Evolutionary conservation across 2,797 vertebrate genomes (phyloP).

Genomic region (Cottoperca gobio): DNA sequence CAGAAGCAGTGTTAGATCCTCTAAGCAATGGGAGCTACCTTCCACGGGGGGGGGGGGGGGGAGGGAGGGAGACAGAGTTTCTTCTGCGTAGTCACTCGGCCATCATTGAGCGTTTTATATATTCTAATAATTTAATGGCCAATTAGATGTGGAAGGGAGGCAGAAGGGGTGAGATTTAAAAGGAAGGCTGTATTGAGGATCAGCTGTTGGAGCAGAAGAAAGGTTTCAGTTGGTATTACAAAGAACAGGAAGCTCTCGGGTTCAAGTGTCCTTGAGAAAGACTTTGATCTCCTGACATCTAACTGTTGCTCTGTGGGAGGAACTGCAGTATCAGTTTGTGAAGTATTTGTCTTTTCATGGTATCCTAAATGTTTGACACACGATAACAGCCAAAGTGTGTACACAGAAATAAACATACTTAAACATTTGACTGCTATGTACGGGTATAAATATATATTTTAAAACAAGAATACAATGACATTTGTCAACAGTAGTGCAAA

Average conservation of each 20-base stretch:
- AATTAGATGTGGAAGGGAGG: constrained; percentile 61
- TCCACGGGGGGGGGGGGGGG: constrained; percentile 20
- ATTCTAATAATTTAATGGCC: constrained; percentile 69
- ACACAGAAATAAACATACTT: no score
- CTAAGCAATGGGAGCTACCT: constrained; percentile 40
- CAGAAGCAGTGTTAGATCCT: constrained; percentile 61
- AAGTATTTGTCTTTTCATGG: background rate
- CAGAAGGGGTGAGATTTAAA: constrained; percentile 34
- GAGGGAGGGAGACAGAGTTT: constrained; percentile 28
- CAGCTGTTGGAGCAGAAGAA: constrained; percentile 12
- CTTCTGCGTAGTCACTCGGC: constrained; percentile 44
- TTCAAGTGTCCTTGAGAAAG: background rate
- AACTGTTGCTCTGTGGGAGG: background rate
- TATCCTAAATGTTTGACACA: background rate
- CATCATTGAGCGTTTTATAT: constrained; percentile 51
- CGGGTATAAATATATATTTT: no score
- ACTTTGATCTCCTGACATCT: background rate
- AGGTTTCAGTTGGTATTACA: constrained; percentile 5
- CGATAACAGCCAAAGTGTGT: no score
- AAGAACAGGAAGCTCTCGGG: constrained; percentile 20
- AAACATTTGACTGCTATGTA: no score
- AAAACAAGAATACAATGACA: no score
- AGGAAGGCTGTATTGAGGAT: constrained; percentile 15
- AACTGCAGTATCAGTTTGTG: background rate
- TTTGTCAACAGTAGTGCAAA: no score